Evolutionary conservation across 1,140 invertebrate species (phyloP).

Genomic region (Periplaneta americana): DNA sequence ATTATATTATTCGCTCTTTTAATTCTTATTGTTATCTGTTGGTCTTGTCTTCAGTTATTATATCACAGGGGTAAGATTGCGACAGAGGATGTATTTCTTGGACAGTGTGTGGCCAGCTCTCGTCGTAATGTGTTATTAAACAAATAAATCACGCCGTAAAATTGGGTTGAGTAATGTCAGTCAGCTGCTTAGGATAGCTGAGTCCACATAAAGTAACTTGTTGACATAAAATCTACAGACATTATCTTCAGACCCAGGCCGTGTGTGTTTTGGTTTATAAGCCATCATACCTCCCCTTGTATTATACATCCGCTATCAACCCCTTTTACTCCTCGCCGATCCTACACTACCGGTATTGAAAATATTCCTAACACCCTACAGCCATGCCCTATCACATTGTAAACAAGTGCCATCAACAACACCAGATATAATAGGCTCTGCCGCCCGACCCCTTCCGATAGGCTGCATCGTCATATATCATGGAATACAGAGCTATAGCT

Average conservation of each 20-base stretch:
- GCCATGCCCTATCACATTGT: not conserved
- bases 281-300: too few relatives aligned
- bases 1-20: too few relatives aligned
- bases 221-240: not conserved
- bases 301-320: not conserved
- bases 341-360: not conserved
- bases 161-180: not conserved
- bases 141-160: not conserved
- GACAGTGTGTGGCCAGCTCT: not conserved
- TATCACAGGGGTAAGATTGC: too few relatives aligned
- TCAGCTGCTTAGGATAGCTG: not conserved
- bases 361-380: not conserved
- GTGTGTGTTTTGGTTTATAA: not conserved
- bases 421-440: not conserved
- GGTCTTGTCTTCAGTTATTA: too few relatives aligned
- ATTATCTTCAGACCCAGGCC: not conserved
- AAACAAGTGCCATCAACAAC: not conserved
- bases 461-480: not conserved
- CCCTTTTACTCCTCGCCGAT: too few relatives aligned
- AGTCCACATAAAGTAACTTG: not conserved
- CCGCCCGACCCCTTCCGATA: not conserved
- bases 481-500: not conserved
- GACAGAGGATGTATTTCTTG: too few relatives aligned
- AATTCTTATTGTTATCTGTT: too few relatives aligned
- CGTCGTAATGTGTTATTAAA: not conserved